Base-by-base conservation (phyloP, 92 coral and sea anemone species). In the Meandrina meandrites region DNA sequence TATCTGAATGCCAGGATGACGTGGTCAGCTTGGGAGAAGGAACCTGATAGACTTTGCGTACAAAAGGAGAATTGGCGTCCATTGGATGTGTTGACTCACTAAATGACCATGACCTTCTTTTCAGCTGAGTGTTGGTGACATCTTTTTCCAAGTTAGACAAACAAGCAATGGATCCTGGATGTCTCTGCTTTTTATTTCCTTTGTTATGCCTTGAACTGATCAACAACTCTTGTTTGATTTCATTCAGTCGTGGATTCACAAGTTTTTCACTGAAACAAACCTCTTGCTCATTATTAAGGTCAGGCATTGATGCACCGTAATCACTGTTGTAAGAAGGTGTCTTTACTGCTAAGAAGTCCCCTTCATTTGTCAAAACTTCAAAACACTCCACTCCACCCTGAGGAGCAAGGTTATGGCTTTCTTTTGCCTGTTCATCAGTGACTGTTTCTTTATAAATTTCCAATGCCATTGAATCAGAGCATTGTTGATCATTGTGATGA, bases 61-160 rank as follows among this genome's bases (percentile, higher is more conserved):
- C 80, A 51, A 79, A 79, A 36, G 78, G 79, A 8, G 70, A 45
- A 56, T 51, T 68, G 32, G 70, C 31, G 3, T 66, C 89, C 15
- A 9, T 32, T 8, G 75, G 89, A 15, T 42, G 62, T 47, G 68
- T 6, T 14, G 80, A 70, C 30, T 89, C 93, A 75, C 89, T 87
- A 1, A 89, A 90, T 35, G 95, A 90, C 95, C 95, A 92, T 70
- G 95, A 92, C 40, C 91, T 84, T 75, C 91, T 75, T 76, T 92
- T 91, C 62, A 90, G 37, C 45, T 79, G 30, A 24, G 70, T n/a
- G 1, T 17, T 17, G 16, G 79, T 80, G 5, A 32, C 78, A 28
- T 87, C 81, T 60, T 69, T 79, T 40, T 86, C 66, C 17, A 62
- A 37, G 24, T 71, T 56, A 37, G 93, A 58, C 48, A 88, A 71